Percentiles rank a stretch among this genome's conserved stretches.
These are phyloP conservation scores for Morbakka virulenta DNA, from an alignment of 30 jellyfish, hydroid and myxozoan species.

Conservation along the genomic window DNA sequence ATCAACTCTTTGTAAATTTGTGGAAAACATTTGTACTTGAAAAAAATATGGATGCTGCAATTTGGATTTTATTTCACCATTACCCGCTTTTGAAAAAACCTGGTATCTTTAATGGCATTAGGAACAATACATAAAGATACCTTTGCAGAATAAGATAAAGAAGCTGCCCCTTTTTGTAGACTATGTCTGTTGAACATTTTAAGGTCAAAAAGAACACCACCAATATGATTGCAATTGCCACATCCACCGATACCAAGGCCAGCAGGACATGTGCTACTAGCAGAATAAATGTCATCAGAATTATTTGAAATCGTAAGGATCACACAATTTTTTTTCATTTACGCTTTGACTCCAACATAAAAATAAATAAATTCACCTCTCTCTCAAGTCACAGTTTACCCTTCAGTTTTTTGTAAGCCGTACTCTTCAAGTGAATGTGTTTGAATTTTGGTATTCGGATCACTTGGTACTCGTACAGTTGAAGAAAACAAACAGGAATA, in stretches of 20 bases:
- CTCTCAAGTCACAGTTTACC: no score
- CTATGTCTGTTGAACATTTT: constrained; percentile 39
- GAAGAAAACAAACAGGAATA: constrained; percentile 17
- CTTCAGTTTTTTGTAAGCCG: constrained; percentile 48
- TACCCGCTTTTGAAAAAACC: no score
- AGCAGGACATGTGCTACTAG: constrained; percentile 56
- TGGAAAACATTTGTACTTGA: no score
- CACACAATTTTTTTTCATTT: constrained; percentile 8
- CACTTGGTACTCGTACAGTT: constrained; percentile 45
- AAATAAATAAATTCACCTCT: no score
- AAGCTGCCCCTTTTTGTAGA: background rate
- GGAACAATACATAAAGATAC: constrained; percentile 48
- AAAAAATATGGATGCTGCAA: no score
- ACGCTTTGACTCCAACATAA: constrained; percentile 35
- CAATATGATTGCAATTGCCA: constrained; percentile 39
- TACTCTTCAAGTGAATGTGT: constrained; percentile 40
- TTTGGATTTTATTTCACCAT: no score
- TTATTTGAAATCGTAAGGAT: background rate
- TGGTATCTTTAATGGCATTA: no score
- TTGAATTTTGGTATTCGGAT: constrained; percentile 39
- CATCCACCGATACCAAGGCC: constrained; percentile 27
- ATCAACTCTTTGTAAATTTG: no score
- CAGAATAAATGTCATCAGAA: constrained; percentile 40
- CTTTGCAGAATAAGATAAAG: constrained; percentile 34
- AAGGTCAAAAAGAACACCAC: constrained; percentile 31